Evolutionary conservation across 2,888 invertebrate genomes (phyloP), one percentile per base, ranked within the genome.

Genomic region (Schizaphis graminum): DNA sequence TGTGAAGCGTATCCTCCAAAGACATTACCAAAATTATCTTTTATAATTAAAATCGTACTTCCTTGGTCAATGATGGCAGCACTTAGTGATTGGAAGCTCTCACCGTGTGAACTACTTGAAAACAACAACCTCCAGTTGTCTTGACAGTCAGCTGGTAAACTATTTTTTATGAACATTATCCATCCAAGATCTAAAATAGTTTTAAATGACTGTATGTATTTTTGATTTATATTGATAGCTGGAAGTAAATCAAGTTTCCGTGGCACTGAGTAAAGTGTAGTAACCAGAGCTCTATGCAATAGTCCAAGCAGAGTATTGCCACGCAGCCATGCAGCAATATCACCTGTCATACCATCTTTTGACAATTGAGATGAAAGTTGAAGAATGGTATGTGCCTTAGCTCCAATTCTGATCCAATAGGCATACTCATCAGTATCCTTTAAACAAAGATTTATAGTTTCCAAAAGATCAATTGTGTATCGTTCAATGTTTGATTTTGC

Each of bases 1-100:
- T 97, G 97, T 0, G 98, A 97, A 0, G 98, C 98, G 96, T 97
- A 99, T 26, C 98, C 99, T 2, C 99, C 99, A 96, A 99, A 99
- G 67, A 98, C 97, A 95, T 98, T 97, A 21, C 98, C 98, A 95
- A 97, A 97, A 95, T 97, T 97, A 95, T 98, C 98, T 95, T 98
- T 98, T 5, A 99, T 96, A 84, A 99, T 97, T 10, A 99, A 96
- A 1, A 99, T 96, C 0, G 98, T 98, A 0, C 98, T 97, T 0
- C 98, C 98, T 95, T 98, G 97, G 95, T 98, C 97, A 93, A 97
- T 96, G 95, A 98, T 97, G 92, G 98, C 97, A 92, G 98, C 97
- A 97, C 96, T 41, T 95, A 95, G 94, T 97, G 97, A 53, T 7
- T 98, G 97, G 96, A 98, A 99, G 93, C 98, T 98, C 96, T 98